A percentile compares a stretch with the other conserved stretches of the same genome.
Conservation (phyloP, 2,113 vertebrate genomes). For the Gobius niger region DNA sequence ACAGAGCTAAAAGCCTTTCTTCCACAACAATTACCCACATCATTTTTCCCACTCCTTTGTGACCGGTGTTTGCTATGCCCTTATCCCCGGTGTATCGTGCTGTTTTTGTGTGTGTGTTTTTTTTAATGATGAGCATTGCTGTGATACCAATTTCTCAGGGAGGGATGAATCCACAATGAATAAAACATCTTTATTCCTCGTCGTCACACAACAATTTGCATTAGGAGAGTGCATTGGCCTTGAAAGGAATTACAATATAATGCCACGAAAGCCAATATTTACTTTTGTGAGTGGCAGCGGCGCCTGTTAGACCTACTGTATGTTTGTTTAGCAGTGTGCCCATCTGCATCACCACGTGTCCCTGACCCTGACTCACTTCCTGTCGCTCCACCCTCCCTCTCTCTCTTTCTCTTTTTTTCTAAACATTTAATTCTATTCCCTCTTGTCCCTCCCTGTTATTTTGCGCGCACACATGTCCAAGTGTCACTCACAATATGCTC, state of each 20-base stretch:
- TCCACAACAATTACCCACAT: too few relatives aligned
- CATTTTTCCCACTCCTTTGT: too few relatives aligned
- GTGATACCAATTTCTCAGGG: too few relatives aligned
- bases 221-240: too few relatives aligned
- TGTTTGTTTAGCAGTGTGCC: neutral
- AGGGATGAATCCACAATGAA: too few relatives aligned
- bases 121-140: too few relatives aligned
- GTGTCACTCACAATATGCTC: slow-evolving; percentile 46
- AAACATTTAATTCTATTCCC: slow-evolving; percentile 18
- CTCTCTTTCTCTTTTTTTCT: neutral
- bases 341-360: slow-evolving; percentile 22
- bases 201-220: too few relatives aligned
- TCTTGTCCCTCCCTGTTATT: neutral
- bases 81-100: too few relatives aligned
- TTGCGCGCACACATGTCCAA: slow-evolving; percentile 17
- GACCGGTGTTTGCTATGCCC: too few relatives aligned
- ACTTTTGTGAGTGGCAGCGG: neutral
- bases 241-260: neutral
- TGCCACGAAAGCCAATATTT: neutral
- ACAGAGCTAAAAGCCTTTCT: too few relatives aligned
- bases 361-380: slow-evolving; percentile 14
- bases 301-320: neutral
- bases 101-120: too few relatives aligned
- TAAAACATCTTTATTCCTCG: too few relatives aligned
- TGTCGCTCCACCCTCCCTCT: neutral